Evolutionary conservation across 2,113 vertebrate genomes (phyloP), one percentile per base, ranked within the genome.

Genomic region (Fregata magnificens): DNA sequence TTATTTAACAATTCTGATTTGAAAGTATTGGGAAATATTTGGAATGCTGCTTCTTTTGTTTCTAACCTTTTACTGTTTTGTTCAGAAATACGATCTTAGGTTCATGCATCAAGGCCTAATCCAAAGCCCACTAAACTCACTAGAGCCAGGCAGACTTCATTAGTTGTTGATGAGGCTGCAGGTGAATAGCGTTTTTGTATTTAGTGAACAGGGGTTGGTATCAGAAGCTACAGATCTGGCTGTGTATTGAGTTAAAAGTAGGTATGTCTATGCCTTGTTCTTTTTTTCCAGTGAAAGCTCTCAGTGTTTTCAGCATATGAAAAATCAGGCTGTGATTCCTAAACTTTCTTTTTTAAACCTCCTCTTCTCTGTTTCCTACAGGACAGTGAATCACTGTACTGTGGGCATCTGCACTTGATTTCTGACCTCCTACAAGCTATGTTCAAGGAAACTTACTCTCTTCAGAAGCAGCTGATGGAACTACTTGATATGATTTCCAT

Each of bases 381-480:
- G 99, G 98, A 99, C 32, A 99, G 99, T 91, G 99, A 99, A 71
- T 97, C 98, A 20, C 56, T 99, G 38, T 99, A 99, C 93, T 98
- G 98, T 96, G 99, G 99, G 29, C 98, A 97, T 36, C 97, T 99
- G 77, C 99, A 99, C n/a, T 94, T 99, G 42, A 98, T 99, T 77
- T 98, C 99, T 45, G 99, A 99, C 94, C 98, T 99, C 82, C 98
- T 99, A 2, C 99, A 99, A 90, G 98, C 98, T 31, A 84, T 99
- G 66, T 99, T 99, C 93, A 99, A 99, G 92, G 99, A 99, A 80
- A 99, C 99, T 8, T 99, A 99, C 89, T 97, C 98, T 44, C 99
- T 99, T 79, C 99, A 99, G 90, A 99, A 99, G 81, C 98, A 98
- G 58, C 96, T 99, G 32, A 98, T 99, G 98, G 99, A 99, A 61